These are phyloP conservation scores for Casuarius casuarius DNA, from an alignment of 2,113 vertebrate species.

Conservation along the genomic window DNA sequence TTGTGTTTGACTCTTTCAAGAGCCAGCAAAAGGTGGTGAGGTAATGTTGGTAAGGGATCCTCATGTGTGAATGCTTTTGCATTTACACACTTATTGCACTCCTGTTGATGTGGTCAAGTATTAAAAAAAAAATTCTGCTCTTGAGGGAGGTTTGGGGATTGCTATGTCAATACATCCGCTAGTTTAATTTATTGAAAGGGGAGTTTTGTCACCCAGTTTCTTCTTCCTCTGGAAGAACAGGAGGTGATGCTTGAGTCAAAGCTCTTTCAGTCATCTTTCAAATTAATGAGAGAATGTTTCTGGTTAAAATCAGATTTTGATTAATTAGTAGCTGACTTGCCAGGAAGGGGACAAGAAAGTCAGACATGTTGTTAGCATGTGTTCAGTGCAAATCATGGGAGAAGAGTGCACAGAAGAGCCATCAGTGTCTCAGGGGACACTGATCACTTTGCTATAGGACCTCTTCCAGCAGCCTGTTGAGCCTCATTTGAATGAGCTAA, in stretches of 20 bases:
- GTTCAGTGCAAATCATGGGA: background rate
- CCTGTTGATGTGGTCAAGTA: background rate
- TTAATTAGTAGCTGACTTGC: background rate
- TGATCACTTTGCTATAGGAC: background rate
- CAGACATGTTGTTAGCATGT: background rate
- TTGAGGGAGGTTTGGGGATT: background rate
- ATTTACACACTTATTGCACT: background rate
- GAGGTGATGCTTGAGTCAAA: background rate
- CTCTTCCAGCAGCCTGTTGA: background rate
- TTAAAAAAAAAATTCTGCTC: background rate
- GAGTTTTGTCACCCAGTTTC: background rate
- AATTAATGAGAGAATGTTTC: background rate
- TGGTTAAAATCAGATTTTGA: conserved; percentile 10
- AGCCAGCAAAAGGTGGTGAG: background rate
- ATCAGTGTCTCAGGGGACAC: background rate
- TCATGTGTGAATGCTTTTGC: background rate
- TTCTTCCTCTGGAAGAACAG: background rate
- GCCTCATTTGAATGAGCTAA: background rate
- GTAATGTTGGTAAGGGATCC: background rate
- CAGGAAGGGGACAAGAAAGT: background rate
- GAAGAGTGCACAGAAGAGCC: background rate
- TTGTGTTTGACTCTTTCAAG: background rate
- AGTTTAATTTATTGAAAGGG: background rate
- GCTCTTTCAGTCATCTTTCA: background rate
- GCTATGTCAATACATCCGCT: background rate